These are phyloP conservation scores for Cacatua alba DNA, from an alignment of 2,113 vertebrate species.

Conservation along the genomic window DNA sequence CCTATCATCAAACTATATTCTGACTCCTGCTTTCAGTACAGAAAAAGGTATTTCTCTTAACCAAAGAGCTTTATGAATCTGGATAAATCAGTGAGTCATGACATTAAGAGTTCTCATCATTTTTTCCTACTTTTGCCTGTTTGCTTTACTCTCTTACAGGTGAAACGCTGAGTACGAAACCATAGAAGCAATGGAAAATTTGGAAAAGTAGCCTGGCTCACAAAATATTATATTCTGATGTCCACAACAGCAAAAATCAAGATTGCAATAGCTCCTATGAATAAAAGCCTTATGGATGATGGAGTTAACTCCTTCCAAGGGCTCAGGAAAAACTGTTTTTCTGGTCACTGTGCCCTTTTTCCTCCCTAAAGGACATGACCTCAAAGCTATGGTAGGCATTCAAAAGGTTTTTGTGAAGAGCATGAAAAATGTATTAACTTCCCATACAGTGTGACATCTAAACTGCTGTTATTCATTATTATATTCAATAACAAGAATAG, in stretches of 20 bases:
- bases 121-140: not conserved
- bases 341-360: not conserved
- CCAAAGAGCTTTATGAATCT: not conserved
- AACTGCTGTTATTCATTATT: not conserved
- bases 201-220: not conserved
- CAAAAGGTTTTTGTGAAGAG: not conserved
- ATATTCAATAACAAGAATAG: not conserved
- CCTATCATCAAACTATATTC: not conserved
- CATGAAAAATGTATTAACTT: slow-evolving; percentile 1
- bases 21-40: not conserved
- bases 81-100: not conserved
- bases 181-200: not conserved
- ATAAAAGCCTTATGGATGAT: not conserved
- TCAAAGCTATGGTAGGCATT: not conserved
- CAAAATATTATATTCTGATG: not conserved
- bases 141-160: not conserved
- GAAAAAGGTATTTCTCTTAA: not conserved
- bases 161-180: not conserved
- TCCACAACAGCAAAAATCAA: not conserved
- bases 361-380: not conserved
- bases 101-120: not conserved
- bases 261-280: not conserved
- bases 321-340: not conserved
- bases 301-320: not conserved
- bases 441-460: not conserved